A percentile compares a stretch with the other conserved stretches of the same genome.
Conservation (phyloP, 1,140 invertebrate genomes). For the Ceratitis capitata region DNA sequence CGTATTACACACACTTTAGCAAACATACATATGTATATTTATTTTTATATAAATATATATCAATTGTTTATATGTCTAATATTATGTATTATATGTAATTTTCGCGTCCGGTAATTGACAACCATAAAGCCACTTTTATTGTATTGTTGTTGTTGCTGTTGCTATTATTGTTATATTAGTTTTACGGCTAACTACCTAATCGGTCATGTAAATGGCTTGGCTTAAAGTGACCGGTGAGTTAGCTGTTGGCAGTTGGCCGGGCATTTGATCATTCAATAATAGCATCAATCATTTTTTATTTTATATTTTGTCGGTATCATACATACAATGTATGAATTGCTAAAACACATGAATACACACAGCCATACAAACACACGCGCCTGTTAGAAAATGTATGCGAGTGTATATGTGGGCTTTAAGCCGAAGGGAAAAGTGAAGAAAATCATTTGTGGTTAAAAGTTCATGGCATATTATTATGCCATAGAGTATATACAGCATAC, state of each 20-base stretch:
- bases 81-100: constrained; percentile 34
- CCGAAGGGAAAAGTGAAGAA: constrained; percentile 25
- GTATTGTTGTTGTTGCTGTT: not conserved
- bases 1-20: not conserved
- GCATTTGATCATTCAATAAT: constrained; percentile 27
- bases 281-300: constrained; percentile 33
- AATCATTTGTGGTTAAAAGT: constrained; percentile 22
- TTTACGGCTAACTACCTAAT: not conserved
- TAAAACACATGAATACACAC: no score
- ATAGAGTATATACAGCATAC: not conserved
- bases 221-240: not conserved
- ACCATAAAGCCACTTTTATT: not conserved
- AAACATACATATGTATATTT: not conserved
- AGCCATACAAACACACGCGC: no score
- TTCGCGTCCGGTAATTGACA: constrained; percentile 34
- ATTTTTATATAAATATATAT: constrained; percentile 1
- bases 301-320: not conserved
- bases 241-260: constrained; percentile 15
- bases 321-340: not conserved
- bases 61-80: constrained; percentile 30
- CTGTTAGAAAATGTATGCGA: no score
- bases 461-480: not conserved
- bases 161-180: no score
- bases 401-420: not conserved
- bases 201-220: not conserved